Percentiles rank a stretch among this genome's conserved stretches.
phyloP scores from a whole-genome alignment of 2,888 invertebrate species.

The Caenorhabditis panamensis region DNA sequence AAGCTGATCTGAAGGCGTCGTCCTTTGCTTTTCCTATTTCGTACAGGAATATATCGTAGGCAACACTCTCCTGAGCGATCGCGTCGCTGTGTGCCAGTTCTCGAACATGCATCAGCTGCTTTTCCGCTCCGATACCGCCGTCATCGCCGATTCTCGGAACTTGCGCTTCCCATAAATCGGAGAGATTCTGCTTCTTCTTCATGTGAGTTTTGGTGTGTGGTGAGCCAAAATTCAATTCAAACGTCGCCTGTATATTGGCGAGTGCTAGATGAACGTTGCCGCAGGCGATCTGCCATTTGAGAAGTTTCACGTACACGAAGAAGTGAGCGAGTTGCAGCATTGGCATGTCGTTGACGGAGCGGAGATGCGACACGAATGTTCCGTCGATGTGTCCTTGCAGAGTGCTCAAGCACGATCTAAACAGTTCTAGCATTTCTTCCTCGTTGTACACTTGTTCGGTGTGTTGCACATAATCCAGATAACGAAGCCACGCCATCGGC shows the following conservation, averaged over 20 bases:
- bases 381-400: background rate
- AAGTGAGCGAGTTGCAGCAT: constrained; percentile 19
- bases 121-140: constrained; percentile 3
- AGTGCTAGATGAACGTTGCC: constrained; percentile 23
- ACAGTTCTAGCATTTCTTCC: background rate
- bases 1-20: background rate
- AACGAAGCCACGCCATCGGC: constrained; percentile 27
- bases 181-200: background rate
- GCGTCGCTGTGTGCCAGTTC: background rate
- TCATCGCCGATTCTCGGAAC: constrained; percentile 49
- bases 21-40: background rate
- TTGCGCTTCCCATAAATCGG: constrained; percentile 16
- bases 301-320: constrained; percentile 24
- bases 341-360: constrained; percentile 9
- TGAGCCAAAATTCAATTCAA: constrained; percentile 38
- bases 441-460: constrained; percentile 7
- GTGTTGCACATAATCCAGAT: constrained; percentile 45
- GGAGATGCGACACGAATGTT: constrained; percentile 22
- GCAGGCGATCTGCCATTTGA: constrained; percentile 40
- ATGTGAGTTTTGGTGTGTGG: too few species aligned
- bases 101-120: background rate
- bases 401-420: constrained; percentile 3
- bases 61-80: background rate
- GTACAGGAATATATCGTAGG: background rate
- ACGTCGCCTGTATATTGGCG: constrained; percentile 48